These are phyloP conservation scores for Theonella swinhoei DNA, from an alignment of 37 sponge, comb jelly and placozoan genomes.

Conservation along the genomic window DNA sequence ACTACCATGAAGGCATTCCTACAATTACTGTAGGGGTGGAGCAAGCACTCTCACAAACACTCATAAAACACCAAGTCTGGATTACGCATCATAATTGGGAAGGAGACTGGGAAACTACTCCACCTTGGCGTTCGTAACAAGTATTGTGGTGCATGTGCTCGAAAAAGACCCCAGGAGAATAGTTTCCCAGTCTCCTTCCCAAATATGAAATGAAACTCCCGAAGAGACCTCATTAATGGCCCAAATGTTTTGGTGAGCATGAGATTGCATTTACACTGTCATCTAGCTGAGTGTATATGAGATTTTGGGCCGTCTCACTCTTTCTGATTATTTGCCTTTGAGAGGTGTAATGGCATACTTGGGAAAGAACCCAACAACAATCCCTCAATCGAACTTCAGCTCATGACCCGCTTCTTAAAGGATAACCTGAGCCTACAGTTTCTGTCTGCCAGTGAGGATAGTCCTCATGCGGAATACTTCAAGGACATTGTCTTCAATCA, in stretches of 20 bases:
- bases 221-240: no score
- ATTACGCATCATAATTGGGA: slow-evolving; percentile 61
- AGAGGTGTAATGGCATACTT: slow-evolving; percentile 54
- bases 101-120: slow-evolving; percentile 37
- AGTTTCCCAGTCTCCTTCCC: no score
- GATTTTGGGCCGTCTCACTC: slow-evolving; percentile 48
- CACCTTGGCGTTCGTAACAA: slow-evolving; percentile 63
- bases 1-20: slow-evolving; percentile 45
- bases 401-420: slow-evolving; percentile 41
- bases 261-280: slow-evolving; percentile 51
- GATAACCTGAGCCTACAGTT: slow-evolving; percentile 16
- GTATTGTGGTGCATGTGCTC: slow-evolving; percentile 46
- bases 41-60: slow-evolving; percentile 59
- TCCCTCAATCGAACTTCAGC: slow-evolving; percentile 39
- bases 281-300: slow-evolving; percentile 39
- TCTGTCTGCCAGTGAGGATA: neutral
- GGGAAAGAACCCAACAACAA: slow-evolving; percentile 49
- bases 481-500: no score
- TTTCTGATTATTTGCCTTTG: slow-evolving; percentile 62
- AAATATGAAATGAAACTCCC: no score
- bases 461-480: neutral
- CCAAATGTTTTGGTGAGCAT: slow-evolving; percentile 9
- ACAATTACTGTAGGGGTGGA: slow-evolving; percentile 65
- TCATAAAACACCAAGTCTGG: slow-evolving; percentile 69
- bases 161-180: neutral